Base-by-base conservation (phyloP, 2,113 vertebrate genomes). In the Pseudolaguvia tuberculata region DNA sequence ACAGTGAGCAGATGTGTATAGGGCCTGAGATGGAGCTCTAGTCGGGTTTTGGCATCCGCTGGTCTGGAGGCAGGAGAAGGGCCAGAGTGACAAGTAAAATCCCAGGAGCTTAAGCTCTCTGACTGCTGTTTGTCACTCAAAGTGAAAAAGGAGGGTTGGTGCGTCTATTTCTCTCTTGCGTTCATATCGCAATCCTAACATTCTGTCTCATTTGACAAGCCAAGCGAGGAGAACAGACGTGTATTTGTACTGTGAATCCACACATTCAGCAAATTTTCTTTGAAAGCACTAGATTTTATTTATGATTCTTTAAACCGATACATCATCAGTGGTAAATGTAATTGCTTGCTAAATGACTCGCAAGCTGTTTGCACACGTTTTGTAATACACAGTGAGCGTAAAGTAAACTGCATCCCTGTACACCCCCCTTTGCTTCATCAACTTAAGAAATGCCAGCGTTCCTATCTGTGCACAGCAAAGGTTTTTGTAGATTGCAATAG, bases 61-160 rank as follows among this genome's bases (percentile, higher is more conserved):
- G 45, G 66, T 50, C 66, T 21, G 55, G 57, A 77, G 27, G 48
- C 31, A 53, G 42, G 23, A 20, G 20, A 20, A 62, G 50, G 23
- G n/a, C 27, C 68, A 55, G 71, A 62, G 21, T 70, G 78, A 79
- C 47, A 69, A 42, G 53, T 55, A 15, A 62, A 70, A 79, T 75
- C 58, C 71, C 52, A 8, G 12, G 65, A 75, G 71, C 48, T 73
- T 73, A 70, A 55, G 20, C 71, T 73, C 71, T 69, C 55, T 73
- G 77, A 68, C 71, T 78, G 71, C 63, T 31, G 47, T 62, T 52
- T 69, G 77, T 71, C 77, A 73, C 50, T 73, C 53, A 35, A 18
- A 55, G 21, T 62, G 45, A 72, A 52, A 29, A 21, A 67, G 53
- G 48, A 48, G 48, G 35, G 67, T 48, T 71, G 57, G 15, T 17